A percentile compares a stretch with the other conserved stretches of the same genome.
These are phyloP conservation scores for Brachionus koreanus DNA, from an alignment of 1,140 invertebrate species.

Conservation along the genomic window DNA sequence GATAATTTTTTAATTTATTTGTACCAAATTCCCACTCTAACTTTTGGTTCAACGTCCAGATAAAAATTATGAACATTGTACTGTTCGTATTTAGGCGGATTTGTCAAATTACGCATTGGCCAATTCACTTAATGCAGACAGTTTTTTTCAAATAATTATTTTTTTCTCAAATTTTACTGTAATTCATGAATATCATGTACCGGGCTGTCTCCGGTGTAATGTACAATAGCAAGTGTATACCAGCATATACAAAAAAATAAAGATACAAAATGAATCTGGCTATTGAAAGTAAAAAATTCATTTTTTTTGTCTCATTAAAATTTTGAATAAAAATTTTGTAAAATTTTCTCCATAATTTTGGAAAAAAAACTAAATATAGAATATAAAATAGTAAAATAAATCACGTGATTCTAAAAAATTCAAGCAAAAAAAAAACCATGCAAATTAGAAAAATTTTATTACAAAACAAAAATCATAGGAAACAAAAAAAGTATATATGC, in stretches of 20 bases:
- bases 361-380: not conserved
- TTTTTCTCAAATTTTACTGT: not conserved
- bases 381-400: not conserved
- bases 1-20: not conserved
- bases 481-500: not conserved
- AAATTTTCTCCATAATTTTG: not conserved
- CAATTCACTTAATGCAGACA: slow-evolving; percentile 5
- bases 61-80: slow-evolving; percentile 36
- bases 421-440: not conserved
- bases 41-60: not conserved
- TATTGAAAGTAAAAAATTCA: slow-evolving; percentile 28
- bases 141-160: not conserved
- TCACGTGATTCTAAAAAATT: slow-evolving; percentile 16
- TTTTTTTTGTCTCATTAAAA: not conserved
- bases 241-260: slow-evolving; percentile 7
- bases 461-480: not conserved
- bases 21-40: slow-evolving; percentile 40
- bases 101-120: not conserved
- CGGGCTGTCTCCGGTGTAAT: slow-evolving; percentile 27
- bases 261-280: slow-evolving; percentile 16
- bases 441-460: not conserved
- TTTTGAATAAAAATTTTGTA: not conserved
- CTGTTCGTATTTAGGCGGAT: not conserved
- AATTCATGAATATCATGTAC: slow-evolving; percentile 28
- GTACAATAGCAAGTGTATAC: not conserved